Percentiles rank a stretch among this genome's conserved stretches.
phyloP scores from a whole-genome alignment of 2,888 invertebrate species.

The Acanthosepion pharaonis region DNA sequence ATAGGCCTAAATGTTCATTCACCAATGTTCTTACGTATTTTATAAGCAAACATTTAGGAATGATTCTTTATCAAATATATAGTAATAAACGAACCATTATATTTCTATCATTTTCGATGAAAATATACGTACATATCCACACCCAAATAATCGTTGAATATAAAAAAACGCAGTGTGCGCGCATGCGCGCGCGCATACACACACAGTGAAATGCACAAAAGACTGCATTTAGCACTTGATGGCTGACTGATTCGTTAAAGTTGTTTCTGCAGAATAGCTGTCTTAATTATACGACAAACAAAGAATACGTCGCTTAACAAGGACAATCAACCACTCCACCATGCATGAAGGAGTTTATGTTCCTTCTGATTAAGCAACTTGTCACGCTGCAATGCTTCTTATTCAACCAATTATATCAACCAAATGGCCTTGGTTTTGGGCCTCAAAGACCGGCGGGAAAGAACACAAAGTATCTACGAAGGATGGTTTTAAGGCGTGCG shows the following conservation, averaged over 20 bases:
- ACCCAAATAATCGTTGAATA: neutral
- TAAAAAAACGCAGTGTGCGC: neutral
- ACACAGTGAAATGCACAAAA: neutral
- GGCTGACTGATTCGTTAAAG: neutral
- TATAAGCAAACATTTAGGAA: no score
- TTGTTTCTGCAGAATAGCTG: neutral
- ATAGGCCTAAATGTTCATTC: no score
- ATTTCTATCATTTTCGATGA: neutral
- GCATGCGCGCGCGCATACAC: neutral
- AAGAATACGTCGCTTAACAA: neutral
- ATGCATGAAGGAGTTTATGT: conserved; percentile 33
- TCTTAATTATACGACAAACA: neutral
- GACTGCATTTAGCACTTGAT: conserved; percentile 2
- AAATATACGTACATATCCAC: neutral
- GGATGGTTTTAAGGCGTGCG: neutral
- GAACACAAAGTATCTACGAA: neutral
- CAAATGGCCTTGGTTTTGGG: neutral
- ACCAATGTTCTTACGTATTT: no score
- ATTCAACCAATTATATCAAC: neutral
- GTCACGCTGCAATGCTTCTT: neutral
- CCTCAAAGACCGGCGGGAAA: neutral
- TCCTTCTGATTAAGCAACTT: conserved; percentile 17
- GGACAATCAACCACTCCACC: conserved; percentile 33
- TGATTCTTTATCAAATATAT: no score
- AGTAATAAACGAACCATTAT: no score